A percentile compares a stretch with the other conserved stretches of the same genome.
These are phyloP conservation scores for Rhyacophila evoluta DNA, from an alignment of 2,888 invertebrate species.

Conservation along the genomic window DNA sequence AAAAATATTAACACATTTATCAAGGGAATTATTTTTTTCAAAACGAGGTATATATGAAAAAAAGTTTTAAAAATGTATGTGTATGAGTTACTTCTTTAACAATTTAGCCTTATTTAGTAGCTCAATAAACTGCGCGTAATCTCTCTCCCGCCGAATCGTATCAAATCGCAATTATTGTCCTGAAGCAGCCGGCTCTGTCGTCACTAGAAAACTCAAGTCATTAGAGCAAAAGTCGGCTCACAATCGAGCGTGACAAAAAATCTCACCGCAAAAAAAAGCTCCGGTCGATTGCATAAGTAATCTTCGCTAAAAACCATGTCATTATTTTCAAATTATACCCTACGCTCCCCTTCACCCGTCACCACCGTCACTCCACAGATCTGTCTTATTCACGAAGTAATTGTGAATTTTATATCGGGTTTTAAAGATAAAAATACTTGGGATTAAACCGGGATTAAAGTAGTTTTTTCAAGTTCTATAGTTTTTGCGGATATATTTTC, in stretches of 20 bases:
- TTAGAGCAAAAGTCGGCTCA: conserved; percentile 47
- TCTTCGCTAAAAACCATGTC: conserved; percentile 48
- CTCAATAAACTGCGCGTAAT: neutral
- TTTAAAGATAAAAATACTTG: neutral
- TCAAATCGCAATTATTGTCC: conserved; percentile 39
- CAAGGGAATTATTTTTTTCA: no score
- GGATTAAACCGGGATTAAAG: neutral
- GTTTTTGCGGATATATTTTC: neutral
- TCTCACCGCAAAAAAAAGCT: conserved; percentile 21
- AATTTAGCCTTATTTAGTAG: neutral
- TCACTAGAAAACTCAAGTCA: conserved; percentile 34
- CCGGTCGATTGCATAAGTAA: conserved; percentile 52
- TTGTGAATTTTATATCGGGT: neutral
- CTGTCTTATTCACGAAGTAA: neutral
- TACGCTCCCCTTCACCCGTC: conserved; percentile 23
- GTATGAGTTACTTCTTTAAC: no score
- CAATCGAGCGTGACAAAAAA: conserved; percentile 35
- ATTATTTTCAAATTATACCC: conserved; percentile 52
- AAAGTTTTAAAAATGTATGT: no score
- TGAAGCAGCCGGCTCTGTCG: conserved; percentile 15
- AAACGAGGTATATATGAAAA: no score
- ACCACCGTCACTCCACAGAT: conserved; percentile 13
- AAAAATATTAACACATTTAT: no score
- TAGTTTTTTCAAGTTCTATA: neutral
- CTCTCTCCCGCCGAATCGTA: neutral